Evolutionary conservation across 1,140 invertebrate genomes (phyloP), one percentile per base, ranked within the genome.

Genomic region (Ctenoplectra terminalis): DNA sequence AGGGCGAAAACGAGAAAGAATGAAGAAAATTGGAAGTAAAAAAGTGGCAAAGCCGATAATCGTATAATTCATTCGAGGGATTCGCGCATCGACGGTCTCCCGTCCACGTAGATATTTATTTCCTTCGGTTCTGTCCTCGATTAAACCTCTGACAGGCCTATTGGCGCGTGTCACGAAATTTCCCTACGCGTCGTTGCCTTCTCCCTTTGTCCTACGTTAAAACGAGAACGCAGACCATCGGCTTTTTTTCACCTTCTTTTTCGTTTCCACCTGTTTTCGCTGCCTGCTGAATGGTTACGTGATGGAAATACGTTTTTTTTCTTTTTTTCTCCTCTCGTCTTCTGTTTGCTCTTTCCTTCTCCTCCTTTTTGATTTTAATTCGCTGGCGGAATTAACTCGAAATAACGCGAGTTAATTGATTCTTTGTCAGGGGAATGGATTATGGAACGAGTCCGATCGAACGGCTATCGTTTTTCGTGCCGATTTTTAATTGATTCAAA

Each of bases 61-160:
- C 37, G 64, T n/a, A 67, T 64, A 64, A 64, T 67, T 67, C 64
- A 46, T 66, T 5, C 15, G 17, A 46, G 63, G 40, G 63, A 46
- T 29, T 43, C n/a, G 13, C n/a, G 63, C 13, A 43, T 66, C 37
- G 40, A 66, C 63, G 63, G 15, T 7, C 37, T 9, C n/a, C 8
- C 37, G 40, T 64, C 63, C 34, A 40, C 2, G 63, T n/a, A 26
- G 64, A 67, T 67, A 67, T 67, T 67, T 67, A 67, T 67, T 67
- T 67, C 26, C 40, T 46, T 67, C 64, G 4, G 8, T 34, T 29
- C 26, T 1, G 64, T 46, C n/a, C 64, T 46, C 40, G 64, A 67
- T 67, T 46, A 67, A 67, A 67, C n/a, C 40, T 20, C 8, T 46
- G 64, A 67, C 64, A 67, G 40, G 26, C 64, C n/a, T 67, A 67